Evolutionary conservation across 1,140 invertebrate genomes (phyloP).

Genomic region (Drosophila triauraria): DNA sequence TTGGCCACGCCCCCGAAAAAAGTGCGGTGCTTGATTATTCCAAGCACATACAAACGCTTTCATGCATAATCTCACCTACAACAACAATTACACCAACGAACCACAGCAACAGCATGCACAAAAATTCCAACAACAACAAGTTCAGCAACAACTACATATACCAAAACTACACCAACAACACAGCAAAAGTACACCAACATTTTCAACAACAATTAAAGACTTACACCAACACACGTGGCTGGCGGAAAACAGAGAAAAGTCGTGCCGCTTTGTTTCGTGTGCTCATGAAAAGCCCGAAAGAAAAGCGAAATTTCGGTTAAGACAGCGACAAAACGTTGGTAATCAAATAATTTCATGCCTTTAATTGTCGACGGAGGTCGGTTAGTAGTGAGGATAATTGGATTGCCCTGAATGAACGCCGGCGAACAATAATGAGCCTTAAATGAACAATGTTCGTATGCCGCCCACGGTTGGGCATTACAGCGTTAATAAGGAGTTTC

Average conservation of each 20-base stretch:
- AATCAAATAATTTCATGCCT: slow-evolving; percentile 80
- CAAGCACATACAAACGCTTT: slow-evolving; percentile 71
- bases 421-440: slow-evolving; percentile 56
- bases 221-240: slow-evolving; percentile 41
- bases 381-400: slow-evolving; percentile 52
- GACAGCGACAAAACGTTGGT: slow-evolving; percentile 69
- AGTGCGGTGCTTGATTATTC: slow-evolving; percentile 67
- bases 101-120: not conserved
- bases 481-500: slow-evolving; percentile 48
- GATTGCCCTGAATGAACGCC: slow-evolving; percentile 50
- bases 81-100: slow-evolving; percentile 30
- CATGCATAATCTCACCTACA: slow-evolving; percentile 73
- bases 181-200: not conserved
- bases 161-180: slow-evolving; percentile 4
- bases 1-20: slow-evolving; percentile 9
- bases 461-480: slow-evolving; percentile 5
- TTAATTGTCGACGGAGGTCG: slow-evolving; percentile 63
- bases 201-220: slow-evolving; percentile 28
- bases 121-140: slow-evolving; percentile 24
- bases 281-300: slow-evolving; percentile 42
- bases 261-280: slow-evolving; percentile 42
- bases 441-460: slow-evolving; percentile 49
- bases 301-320: slow-evolving; percentile 72
- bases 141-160: not conserved
- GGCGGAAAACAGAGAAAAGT: slow-evolving; percentile 28